Percentiles rank a stretch among this genome's conserved stretches.
Evolutionary conservation across 37 sponge, comb jelly and placozoan species (phyloP).

Genomic region (Aplysina aerophoba): DNA sequence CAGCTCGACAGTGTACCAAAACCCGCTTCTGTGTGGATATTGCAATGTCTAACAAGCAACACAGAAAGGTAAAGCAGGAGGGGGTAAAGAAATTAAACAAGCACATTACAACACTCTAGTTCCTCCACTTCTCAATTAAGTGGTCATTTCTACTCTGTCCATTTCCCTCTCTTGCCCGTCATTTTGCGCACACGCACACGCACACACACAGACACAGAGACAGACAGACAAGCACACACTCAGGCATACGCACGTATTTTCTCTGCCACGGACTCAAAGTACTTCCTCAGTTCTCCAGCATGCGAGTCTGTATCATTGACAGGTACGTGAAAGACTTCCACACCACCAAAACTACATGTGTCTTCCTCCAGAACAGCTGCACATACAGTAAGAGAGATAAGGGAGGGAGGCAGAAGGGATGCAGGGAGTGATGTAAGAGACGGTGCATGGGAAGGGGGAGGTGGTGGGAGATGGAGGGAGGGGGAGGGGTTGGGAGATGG

Average conservation of each 20-base stretch:
- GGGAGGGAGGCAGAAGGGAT: too few relatives aligned
- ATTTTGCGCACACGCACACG: neutral
- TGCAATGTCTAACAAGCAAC: neutral
- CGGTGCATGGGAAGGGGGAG: too few relatives aligned
- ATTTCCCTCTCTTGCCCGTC: constrained; percentile 16
- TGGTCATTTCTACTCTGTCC: constrained; percentile 30
- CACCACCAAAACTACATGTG: neutral
- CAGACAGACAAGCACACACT: constrained; percentile 14
- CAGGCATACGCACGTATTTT: neutral
- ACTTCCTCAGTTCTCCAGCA: neutral
- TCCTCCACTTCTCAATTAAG: neutral
- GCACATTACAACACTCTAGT: neutral
- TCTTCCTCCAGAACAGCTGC: too few relatives aligned
- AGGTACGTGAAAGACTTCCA: neutral
- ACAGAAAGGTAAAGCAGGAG: neutral
- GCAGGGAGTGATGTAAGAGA: too few relatives aligned
- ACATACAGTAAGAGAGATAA: too few relatives aligned
- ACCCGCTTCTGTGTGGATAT: neutral
- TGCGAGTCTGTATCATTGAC: constrained; percentile 3
- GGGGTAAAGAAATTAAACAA: neutral
- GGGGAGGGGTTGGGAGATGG: too few relatives aligned
- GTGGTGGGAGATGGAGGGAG: too few relatives aligned
- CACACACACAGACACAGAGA: constrained; percentile 1
- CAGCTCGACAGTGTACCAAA: constrained; percentile 24
- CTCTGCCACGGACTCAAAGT: constrained; percentile 6